phyloP scores from a whole-genome alignment of 2,797 vertebrate species.

The Octomys mimax region DNA sequence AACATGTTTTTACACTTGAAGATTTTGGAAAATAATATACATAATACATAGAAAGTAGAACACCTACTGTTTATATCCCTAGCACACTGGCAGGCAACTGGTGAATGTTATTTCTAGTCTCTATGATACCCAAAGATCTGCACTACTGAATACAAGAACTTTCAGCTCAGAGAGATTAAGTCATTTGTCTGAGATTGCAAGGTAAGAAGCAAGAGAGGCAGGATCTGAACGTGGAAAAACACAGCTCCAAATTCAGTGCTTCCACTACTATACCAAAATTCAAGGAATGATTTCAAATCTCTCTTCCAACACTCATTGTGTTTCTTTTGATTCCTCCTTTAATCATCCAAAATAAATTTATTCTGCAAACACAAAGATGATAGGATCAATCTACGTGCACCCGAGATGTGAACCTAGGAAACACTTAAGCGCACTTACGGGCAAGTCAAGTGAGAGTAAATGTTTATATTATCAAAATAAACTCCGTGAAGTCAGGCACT shows the following conservation, averaged over 20 bases:
- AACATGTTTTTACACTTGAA: neutral
- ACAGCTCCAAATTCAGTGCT: constrained; percentile 12
- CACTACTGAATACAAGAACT: neutral
- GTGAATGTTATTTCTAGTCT: constrained; percentile 38
- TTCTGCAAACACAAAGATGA: constrained; percentile 29
- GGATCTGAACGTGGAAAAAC: constrained; percentile 22
- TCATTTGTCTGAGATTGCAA: neutral
- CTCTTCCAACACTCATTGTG: constrained; percentile 16
- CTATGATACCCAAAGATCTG: neutral
- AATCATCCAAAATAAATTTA: constrained; percentile 49
- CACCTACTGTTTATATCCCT: neutral
- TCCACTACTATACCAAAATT: neutral
- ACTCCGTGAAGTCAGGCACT: neutral
- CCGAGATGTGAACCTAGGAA: constrained; percentile 45
- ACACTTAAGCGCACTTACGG: constrained; percentile 1
- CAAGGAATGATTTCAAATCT: constrained; percentile 15
- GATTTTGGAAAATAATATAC: neutral
- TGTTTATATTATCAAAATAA: neutral
- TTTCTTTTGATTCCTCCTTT: constrained; percentile 34
- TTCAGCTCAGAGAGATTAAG: neutral
- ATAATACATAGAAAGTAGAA: neutral
- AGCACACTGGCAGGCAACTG: neutral
- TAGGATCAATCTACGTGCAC: neutral
- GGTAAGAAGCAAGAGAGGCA: neutral
- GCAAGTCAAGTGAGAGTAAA: neutral